phyloP scores from a whole-genome alignment of 1,140 invertebrate species.

The Kradibia gibbosae region DNA sequence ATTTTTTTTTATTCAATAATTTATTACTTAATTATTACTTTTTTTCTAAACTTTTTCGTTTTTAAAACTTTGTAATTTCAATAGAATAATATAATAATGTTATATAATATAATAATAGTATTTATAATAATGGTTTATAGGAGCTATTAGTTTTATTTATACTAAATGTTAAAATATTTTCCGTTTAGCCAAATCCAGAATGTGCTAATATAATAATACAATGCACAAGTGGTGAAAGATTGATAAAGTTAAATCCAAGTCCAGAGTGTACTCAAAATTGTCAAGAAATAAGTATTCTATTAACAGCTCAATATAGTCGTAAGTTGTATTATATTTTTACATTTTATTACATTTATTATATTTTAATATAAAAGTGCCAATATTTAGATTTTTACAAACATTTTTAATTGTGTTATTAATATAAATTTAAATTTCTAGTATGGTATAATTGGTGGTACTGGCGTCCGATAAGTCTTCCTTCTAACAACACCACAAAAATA shows the following conservation, averaged over 20 bases:
- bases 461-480: constrained; percentile 78
- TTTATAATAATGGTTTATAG: too few relatives aligned
- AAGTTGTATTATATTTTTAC: constrained; percentile 67
- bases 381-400: constrained; percentile 31
- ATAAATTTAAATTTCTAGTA: constrained; percentile 74
- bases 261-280: constrained; percentile 79
- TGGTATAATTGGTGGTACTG: constrained; percentile 91
- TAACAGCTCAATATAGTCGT: constrained; percentile 80
- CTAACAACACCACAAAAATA: constrained; percentile 73
- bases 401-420: constrained; percentile 28
- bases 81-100: too few relatives aligned
- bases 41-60: too few relatives aligned
- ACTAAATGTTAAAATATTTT: constrained; percentile 8
- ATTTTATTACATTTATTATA: too few relatives aligned
- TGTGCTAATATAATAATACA: constrained; percentile 83
- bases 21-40: too few relatives aligned
- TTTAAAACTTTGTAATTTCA: too few relatives aligned
- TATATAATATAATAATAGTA: too few relatives aligned
- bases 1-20: too few relatives aligned
- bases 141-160: constrained; percentile 25
- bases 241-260: constrained; percentile 78
- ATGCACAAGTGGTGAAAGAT: constrained; percentile 78
- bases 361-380: too few relatives aligned
- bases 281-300: constrained; percentile 76
- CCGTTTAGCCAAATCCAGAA: constrained; percentile 79